Base-by-base conservation (phyloP, 2,888 invertebrate genomes). In the Plagodis dolabraria region DNA sequence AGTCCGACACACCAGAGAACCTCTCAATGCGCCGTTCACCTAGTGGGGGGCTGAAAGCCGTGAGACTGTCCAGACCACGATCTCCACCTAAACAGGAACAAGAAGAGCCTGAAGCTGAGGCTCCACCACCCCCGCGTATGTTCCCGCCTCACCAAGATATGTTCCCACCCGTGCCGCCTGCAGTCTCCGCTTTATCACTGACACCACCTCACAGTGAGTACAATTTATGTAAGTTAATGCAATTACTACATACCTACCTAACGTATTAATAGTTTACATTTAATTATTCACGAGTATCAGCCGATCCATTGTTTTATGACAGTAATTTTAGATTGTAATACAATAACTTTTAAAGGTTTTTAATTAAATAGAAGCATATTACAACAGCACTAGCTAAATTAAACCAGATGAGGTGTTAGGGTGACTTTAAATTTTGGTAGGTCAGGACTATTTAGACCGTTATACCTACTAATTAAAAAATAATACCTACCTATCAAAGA, bases 161-260 rank as follows among this genome's bases (percentile, higher is more conserved):
- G 85, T 96, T 96, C 90, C 95, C 96, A 67, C 95, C 95, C 58
- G 95, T 96, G 91, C 90, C 90, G 50, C 88, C 90, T 12, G 95
- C 96, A 44, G 94, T 96, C 71, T 94, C 96, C 62, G 96, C 96
- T 58, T 90, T 97, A 70, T 95, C 96, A 43, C 92, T 97, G 80
- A 96, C 97, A 71, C 96, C 97, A 75, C 96, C 97, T 59, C 97
- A 97, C 93, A 96, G 95, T 94, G 92, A 96, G 95, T 95, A 79
- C 60, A 61, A 61, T 71, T 47, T 45, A 59, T 53, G n/a, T 61
- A 61, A 61, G 57, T 61, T 51, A 45, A 10, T 59, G 35, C 57
- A 52, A 40, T 51, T 51, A 43, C 53, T 60, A 51, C 33, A 8
- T 34, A 52, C 33, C 12, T 7, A 5, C 47, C 42, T 38, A 38